Conservation (phyloP, 2,888 invertebrate species). For the Reticulitermes lucifugus region DNA sequence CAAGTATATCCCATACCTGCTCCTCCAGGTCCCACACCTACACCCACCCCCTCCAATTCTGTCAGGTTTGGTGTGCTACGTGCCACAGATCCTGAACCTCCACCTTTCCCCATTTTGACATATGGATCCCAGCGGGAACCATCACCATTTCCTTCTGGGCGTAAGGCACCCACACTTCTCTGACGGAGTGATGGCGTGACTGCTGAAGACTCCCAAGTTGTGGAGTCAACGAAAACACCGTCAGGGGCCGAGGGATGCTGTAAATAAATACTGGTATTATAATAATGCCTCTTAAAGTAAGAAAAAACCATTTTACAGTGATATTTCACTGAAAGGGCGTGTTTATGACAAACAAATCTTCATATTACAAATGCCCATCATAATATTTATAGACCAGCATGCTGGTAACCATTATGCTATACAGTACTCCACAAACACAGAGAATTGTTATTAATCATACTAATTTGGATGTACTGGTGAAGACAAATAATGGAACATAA, state of each 20-base stretch:
- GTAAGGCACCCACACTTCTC: conserved; percentile 57
- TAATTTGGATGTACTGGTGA: too few species aligned
- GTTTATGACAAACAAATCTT: not conserved
- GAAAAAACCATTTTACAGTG: too few species aligned
- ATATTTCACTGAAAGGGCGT: not conserved
- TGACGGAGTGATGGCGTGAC: conserved; percentile 58
- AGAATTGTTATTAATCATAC: too few species aligned
- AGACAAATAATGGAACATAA: too few species aligned
- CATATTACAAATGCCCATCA: not conserved
- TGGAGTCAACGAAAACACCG: conserved; percentile 53
- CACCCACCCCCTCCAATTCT: conserved; percentile 54
- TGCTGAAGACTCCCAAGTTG: conserved; percentile 59
- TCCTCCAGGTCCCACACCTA: conserved; percentile 45
- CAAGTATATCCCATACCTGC: conserved; percentile 51
- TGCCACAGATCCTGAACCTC: conserved; percentile 59
- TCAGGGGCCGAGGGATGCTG: conserved; percentile 51
- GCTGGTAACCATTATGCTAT: not conserved
- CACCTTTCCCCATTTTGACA: conserved; percentile 59
- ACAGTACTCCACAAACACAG: too few species aligned
- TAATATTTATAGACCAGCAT: not conserved
- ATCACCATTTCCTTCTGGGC: conserved; percentile 53
- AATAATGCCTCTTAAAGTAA: not conserved
- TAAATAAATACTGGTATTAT: conserved; percentile 5
- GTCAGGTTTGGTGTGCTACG: conserved; percentile 62
- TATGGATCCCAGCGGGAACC: conserved; percentile 60